Evolutionary conservation across 2,888 invertebrate species (phyloP).

Genomic region (Lepidochitona cinerea): DNA sequence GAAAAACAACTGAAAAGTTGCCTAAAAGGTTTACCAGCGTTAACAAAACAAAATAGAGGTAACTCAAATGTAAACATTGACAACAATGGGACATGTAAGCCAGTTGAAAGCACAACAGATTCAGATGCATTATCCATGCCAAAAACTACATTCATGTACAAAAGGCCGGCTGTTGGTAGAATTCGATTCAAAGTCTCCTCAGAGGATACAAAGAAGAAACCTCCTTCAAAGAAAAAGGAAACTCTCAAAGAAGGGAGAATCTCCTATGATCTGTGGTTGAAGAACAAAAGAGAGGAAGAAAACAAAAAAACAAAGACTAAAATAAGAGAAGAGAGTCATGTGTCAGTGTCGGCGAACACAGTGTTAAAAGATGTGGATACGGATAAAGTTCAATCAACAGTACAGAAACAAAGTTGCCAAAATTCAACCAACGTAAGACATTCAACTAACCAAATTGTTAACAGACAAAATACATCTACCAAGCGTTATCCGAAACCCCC

Average conservation of each 20-base stretch:
- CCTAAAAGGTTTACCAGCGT: too few relatives aligned
- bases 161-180: slow-evolving; percentile 54
- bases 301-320: slow-evolving; percentile 37
- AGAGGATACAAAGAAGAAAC: slow-evolving; percentile 32
- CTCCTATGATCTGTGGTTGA: slow-evolving; percentile 59
- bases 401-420: too few relatives aligned
- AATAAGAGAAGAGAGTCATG: too few relatives aligned
- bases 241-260: slow-evolving; percentile 45
- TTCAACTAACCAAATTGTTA: too few relatives aligned
- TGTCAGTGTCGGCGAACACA: too few relatives aligned
- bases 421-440: too few relatives aligned
- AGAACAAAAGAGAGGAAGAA: slow-evolving; percentile 48
- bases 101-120: too few relatives aligned
- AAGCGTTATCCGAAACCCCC: slow-evolving; percentile 34
- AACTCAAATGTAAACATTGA: background rate
- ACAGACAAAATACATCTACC: slow-evolving; percentile 46
- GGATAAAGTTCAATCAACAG: too few relatives aligned
- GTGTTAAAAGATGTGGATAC: too few relatives aligned
- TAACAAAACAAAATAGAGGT: slow-evolving; percentile 1
- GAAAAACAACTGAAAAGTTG: slow-evolving; percentile 1
- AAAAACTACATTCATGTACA: slow-evolving; percentile 57
- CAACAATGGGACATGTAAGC: too few relatives aligned
- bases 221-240: background rate
- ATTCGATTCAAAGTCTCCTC: slow-evolving; percentile 45
- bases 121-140: too few relatives aligned